Base-by-base conservation (phyloP, 2,888 invertebrate genomes). In the Mactromeris polynyma region DNA sequence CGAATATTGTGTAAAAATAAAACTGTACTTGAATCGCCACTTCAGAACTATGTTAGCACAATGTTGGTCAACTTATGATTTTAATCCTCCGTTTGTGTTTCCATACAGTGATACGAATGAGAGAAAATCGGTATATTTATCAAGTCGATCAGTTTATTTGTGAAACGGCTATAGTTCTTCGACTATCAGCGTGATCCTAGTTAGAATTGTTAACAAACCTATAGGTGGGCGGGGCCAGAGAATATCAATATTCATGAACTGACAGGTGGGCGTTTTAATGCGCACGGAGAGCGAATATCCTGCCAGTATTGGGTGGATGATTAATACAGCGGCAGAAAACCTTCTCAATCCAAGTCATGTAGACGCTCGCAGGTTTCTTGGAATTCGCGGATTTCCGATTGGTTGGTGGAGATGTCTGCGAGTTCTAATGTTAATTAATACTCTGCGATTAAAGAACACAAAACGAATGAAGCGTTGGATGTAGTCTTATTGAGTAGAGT, bases 61-160 rank as follows among this genome's bases (percentile, higher is more conserved):
- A 78, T 78, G 84, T 77, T 84, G 84, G 84, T 78, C 84, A 84
- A 78, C 84, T 81, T 83, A 81, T 64, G 84, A 77, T 82, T 87
- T 88, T 88, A 92, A 90, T 89, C 91, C 91, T 40, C 17, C 87
- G 87, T 90, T 91, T 92, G 86, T 92, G 90, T 92, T 86, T 87
- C 85, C 90, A 54, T 80, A 84, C 90, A 85, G 85, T 89, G 87
- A 82, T 89, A 90, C 84, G 84, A 89, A 86, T 87, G 83, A 82
- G 58, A 84, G 86, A 85, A 83, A 85, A 86, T 81, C 78, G 69
- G 81, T 87, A 87, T 91, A 89, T 90, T 89, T 92, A 89, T 87
- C 88, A 58, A 78, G 77, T 58, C 81, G 90, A 88, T 46, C 79
- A 81, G 84, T 90, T 89, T 92, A 89, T 92, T 92, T 92, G 90